phyloP scores from a whole-genome alignment of 2,888 invertebrate genomes.

The Vesta saturnalis region DNA sequence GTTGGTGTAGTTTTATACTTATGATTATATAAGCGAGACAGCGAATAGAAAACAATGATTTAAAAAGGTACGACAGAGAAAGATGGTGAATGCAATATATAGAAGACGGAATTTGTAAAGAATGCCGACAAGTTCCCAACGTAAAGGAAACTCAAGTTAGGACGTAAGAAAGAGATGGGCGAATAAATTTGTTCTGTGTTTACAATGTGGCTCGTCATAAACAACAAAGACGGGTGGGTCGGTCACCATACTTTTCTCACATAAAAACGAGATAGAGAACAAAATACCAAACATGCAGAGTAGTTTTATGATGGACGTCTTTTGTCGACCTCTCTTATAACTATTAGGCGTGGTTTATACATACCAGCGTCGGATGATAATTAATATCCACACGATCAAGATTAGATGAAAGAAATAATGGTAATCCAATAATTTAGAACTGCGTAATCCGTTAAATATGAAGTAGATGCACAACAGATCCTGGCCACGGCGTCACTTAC shows the following conservation, averaged over 20 bases:
- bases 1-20: neutral
- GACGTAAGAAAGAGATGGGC: constrained; percentile 24
- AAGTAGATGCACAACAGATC: constrained; percentile 18
- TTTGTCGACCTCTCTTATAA: constrained; percentile 33
- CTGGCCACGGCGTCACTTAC: constrained; percentile 32
- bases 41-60: neutral
- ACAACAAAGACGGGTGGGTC: constrained; percentile 37
- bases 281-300: constrained; percentile 41
- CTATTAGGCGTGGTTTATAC: constrained; percentile 37
- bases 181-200: constrained; percentile 36
- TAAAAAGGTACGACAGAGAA: constrained; percentile 18
- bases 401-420: constrained; percentile 15
- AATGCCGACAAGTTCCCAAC: constrained; percentile 4
- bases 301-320: constrained; percentile 36
- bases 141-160: neutral
- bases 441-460: constrained; percentile 31
- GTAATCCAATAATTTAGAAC: constrained; percentile 29
- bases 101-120: constrained; percentile 25
- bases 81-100: constrained; percentile 24
- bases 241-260: constrained; percentile 29
- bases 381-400: constrained; percentile 35
- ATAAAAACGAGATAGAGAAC: constrained; percentile 30
- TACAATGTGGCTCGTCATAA: constrained; percentile 37
- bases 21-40: constrained; percentile 21
- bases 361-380: constrained; percentile 38